Evolutionary conservation across 2,888 invertebrate genomes (phyloP).

Genomic region (Yponomeuta malinellus): DNA sequence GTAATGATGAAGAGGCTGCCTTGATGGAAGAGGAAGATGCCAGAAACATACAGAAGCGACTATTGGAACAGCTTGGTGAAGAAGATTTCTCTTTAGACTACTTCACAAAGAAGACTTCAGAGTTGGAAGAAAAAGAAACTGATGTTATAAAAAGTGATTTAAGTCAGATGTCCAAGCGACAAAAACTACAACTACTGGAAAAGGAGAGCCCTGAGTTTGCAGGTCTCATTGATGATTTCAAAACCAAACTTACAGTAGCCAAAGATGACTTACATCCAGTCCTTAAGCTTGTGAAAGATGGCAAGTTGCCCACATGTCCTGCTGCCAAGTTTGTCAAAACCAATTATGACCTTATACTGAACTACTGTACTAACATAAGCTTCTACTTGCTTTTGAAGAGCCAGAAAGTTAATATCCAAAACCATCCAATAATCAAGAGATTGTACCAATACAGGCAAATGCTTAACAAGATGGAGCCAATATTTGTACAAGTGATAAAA

Average conservation of each 20-base stretch:
- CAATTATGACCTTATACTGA: conserved; percentile 81
- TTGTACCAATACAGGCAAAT: conserved; percentile 88
- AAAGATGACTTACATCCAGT: conserved; percentile 81
- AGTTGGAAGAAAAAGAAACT: conserved; percentile 58
- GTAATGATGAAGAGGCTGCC: conserved; percentile 84
- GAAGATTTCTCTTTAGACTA: conserved; percentile 82
- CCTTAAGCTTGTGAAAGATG: conserved; percentile 76
- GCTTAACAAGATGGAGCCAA: conserved; percentile 82
- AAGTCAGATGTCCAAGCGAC: conserved; percentile 82
- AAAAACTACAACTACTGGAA: conserved; percentile 84
- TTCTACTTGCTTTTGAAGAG: conserved; percentile 91
- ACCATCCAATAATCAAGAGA: conserved; percentile 93
- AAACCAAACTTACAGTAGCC: conserved; percentile 80
- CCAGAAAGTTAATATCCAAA: conserved; percentile 80
- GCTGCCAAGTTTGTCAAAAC: conserved; percentile 83
- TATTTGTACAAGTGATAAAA: conserved; percentile 80
- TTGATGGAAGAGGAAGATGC: conserved; percentile 89
- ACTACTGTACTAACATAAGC: conserved; percentile 90
- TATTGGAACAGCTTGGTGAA: conserved; percentile 86
- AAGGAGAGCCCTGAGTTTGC: conserved; percentile 93
- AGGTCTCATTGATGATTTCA: conserved; percentile 85
- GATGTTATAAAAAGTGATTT: conserved; percentile 84
- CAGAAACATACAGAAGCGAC: conserved; percentile 83
- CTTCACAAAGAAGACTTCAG: conserved; percentile 53
- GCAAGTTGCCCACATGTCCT: conserved; percentile 77